Conservation (phyloP, 2,888 invertebrate genomes). For the Camptogramma bilineatum region DNA sequence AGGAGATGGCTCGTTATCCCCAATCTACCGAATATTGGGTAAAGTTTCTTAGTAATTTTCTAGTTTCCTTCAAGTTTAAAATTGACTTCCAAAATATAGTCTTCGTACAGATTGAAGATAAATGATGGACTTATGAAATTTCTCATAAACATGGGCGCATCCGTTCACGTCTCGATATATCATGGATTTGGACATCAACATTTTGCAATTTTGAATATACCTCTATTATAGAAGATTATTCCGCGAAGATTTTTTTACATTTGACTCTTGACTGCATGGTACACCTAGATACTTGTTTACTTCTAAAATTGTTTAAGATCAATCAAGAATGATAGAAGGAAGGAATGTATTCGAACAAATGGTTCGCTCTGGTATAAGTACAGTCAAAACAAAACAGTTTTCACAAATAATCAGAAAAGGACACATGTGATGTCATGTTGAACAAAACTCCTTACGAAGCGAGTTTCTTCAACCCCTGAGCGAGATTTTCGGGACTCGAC, state of each 20-base stretch:
- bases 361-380: neutral
- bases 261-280: neutral
- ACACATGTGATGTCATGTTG: neutral
- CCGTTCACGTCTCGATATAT: slow-evolving; percentile 70
- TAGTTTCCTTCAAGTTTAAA: slow-evolving; percentile 18
- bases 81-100: slow-evolving; percentile 25
- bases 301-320: neutral
- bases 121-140: slow-evolving; percentile 79
- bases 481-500: slow-evolving; percentile 66
- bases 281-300: neutral
- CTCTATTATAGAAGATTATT: neutral
- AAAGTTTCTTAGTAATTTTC: slow-evolving; percentile 7
- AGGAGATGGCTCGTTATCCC: neutral
- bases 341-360: neutral
- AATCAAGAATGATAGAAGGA: neutral
- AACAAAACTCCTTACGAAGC: slow-evolving; percentile 5
- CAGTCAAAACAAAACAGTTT: neutral
- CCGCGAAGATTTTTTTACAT: neutral
- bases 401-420: neutral
- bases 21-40: slow-evolving; percentile 2
- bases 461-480: slow-evolving; percentile 7
- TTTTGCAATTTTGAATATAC: slow-evolving; percentile 72
- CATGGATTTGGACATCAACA: slow-evolving; percentile 78
- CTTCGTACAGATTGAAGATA: slow-evolving; percentile 58
- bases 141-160: slow-evolving; percentile 75